Evolutionary conservation across 2,113 vertebrate species (phyloP).

Genomic region (Erinaceus europaeus): DNA sequence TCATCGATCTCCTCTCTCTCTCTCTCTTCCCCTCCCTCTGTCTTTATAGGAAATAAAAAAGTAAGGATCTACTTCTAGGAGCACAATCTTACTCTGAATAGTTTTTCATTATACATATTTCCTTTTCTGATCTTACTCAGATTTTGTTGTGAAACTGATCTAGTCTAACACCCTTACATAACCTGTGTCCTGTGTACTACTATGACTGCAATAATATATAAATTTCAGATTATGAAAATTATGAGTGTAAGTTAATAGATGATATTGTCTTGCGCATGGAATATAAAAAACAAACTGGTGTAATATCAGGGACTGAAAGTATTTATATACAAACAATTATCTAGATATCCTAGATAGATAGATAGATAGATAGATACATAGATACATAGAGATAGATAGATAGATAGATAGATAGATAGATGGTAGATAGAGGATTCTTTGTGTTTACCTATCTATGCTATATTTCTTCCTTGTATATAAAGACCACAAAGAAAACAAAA

Average conservation of each 20-base stretch:
- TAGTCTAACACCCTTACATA: background rate
- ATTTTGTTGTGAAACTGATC: background rate
- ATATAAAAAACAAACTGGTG: background rate
- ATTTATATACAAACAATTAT: too few species aligned
- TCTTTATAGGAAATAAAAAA: too few species aligned
- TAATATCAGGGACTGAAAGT: background rate
- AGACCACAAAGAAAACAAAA: background rate
- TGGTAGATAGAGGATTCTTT: background rate
- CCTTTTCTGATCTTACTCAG: background rate
- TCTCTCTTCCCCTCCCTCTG: too few species aligned
- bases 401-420: too few species aligned
- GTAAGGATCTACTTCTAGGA: background rate
- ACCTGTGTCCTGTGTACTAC: background rate
- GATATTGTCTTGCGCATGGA: background rate
- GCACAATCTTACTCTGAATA: background rate
- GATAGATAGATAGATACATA: too few species aligned
- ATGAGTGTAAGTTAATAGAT: background rate
- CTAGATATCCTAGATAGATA: too few species aligned
- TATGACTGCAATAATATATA: background rate
- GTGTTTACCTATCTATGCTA: background rate
- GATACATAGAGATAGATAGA: too few species aligned
- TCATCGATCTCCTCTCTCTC: too few species aligned
- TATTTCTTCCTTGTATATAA: background rate
- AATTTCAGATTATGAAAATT: background rate
- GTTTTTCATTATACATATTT: background rate